Percentiles rank a stretch among this genome's conserved stretches.
Evolutionary conservation across 2,888 invertebrate genomes (phyloP).

Genomic region (Watsonalla binaria): DNA sequence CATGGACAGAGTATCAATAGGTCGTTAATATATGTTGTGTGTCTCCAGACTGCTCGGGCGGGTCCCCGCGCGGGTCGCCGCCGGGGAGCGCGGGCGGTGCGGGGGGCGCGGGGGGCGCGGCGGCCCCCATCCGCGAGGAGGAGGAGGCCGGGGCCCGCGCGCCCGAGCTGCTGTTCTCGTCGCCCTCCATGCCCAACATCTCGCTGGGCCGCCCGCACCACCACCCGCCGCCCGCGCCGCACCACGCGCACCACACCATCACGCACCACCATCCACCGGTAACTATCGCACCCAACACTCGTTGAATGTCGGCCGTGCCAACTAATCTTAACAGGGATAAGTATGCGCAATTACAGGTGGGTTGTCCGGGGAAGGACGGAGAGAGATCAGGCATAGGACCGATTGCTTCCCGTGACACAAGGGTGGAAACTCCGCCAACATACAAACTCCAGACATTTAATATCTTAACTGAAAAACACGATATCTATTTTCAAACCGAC

Average conservation of each 20-base stretch:
- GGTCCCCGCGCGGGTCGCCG: constrained; percentile 81
- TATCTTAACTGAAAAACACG: too few species aligned
- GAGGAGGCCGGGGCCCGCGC: constrained; percentile 85
- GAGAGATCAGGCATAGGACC: too few species aligned
- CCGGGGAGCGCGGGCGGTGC: constrained; percentile 69
- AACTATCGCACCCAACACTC: constrained; percentile 48
- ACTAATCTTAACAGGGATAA: too few species aligned
- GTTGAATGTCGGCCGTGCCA: constrained; percentile 33
- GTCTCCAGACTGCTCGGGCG: constrained; percentile 63
- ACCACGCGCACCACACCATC: constrained; percentile 89
- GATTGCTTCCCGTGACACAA: too few species aligned
- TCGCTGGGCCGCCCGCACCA: constrained; percentile 91
- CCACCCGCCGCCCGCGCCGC: constrained; percentile 80
- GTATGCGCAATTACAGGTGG: too few species aligned
- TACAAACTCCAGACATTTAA: too few species aligned
- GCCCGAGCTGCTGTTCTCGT: constrained; percentile 91
- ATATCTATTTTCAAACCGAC: too few species aligned
- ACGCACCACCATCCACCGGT: constrained; percentile 57
- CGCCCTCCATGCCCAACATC: constrained; percentile 98
- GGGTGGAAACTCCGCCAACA: too few species aligned
- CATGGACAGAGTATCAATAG: too few species aligned
- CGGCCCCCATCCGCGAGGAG: constrained; percentile 89
- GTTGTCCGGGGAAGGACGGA: too few species aligned
- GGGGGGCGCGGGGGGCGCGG: constrained; percentile 71
- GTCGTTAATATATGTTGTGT: neutral